These are phyloP conservation scores for Ctena decussata DNA, from an alignment of 2,888 invertebrate species.

Conservation along the genomic window DNA sequence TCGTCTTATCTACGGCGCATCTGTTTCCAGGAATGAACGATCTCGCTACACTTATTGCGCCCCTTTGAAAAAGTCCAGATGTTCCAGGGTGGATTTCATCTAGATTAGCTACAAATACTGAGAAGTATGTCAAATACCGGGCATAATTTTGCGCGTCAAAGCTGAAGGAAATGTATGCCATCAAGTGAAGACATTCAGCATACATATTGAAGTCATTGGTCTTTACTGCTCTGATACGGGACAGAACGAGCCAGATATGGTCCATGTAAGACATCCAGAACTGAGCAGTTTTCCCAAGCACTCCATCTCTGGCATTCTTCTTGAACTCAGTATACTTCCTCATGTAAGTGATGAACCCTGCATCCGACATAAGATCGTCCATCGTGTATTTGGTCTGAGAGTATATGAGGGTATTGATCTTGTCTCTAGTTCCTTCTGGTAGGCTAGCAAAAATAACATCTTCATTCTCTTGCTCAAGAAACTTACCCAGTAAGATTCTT, in stretches of 20 bases:
- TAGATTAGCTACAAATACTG: slow-evolving; percentile 29
- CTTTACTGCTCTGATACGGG: slow-evolving; percentile 49
- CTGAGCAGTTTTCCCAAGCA: slow-evolving; percentile 45
- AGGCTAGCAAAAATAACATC: neutral
- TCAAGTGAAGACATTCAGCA: slow-evolving; percentile 37
- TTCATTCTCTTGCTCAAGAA: neutral
- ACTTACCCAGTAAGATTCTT: slow-evolving; percentile 40
- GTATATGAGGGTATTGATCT: neutral
- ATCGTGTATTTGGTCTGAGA: neutral
- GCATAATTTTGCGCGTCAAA: slow-evolving; percentile 65
- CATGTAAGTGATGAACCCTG: neutral
- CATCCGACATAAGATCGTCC: slow-evolving; percentile 15
- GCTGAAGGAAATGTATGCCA: slow-evolving; percentile 65
- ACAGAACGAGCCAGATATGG: slow-evolving; percentile 53
- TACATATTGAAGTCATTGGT: slow-evolving; percentile 44
- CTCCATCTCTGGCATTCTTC: slow-evolving; percentile 22
- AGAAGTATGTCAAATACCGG: slow-evolving; percentile 54
- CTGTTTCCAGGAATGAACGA: slow-evolving; percentile 62
- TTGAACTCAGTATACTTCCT: slow-evolving; percentile 21
- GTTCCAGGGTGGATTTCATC: slow-evolving; percentile 62
- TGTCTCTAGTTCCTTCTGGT: neutral
- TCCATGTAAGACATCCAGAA: slow-evolving; percentile 56
- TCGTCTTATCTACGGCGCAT: neutral
- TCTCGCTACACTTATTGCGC: slow-evolving; percentile 64
- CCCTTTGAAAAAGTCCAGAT: slow-evolving; percentile 41